Evolutionary conservation across 2,888 invertebrate species (phyloP).

Genomic region (Lasioglossum vierecki): DNA sequence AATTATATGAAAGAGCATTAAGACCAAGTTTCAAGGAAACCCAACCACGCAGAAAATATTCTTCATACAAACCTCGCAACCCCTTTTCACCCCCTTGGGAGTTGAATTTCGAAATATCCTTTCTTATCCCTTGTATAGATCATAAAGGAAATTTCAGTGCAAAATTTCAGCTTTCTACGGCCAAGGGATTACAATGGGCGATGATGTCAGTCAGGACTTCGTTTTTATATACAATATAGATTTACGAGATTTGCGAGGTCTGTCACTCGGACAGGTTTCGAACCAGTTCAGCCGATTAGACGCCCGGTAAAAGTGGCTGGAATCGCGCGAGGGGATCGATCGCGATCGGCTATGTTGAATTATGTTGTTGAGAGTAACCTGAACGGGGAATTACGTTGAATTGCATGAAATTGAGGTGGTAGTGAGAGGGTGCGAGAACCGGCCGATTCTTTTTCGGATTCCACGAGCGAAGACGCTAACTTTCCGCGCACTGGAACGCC

Average conservation of each 20-base stretch:
- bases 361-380: constrained; percentile 36
- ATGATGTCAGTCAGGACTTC: no score
- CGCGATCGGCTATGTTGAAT: constrained; percentile 24
- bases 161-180: no score
- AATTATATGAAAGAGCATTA: no score
- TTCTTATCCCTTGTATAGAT: no score
- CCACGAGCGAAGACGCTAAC: background rate
- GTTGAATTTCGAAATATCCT: no score
- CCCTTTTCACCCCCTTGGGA: no score
- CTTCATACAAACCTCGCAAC: no score
- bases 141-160: no score
- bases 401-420: constrained; percentile 23
- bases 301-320: background rate
- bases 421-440: background rate
- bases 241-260: background rate
- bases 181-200: no score
- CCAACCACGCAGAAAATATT: no score
- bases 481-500: background rate
- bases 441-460: background rate
- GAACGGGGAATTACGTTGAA: constrained; percentile 30
- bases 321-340: constrained; percentile 4
- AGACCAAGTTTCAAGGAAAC: no score
- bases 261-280: background rate
- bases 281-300: background rate
- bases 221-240: no score